Percentiles rank a stretch among this genome's conserved stretches.
Evolutionary conservation across 2,797 vertebrate species (phyloP).

Genomic region (Typhlichthys subterraneus): DNA sequence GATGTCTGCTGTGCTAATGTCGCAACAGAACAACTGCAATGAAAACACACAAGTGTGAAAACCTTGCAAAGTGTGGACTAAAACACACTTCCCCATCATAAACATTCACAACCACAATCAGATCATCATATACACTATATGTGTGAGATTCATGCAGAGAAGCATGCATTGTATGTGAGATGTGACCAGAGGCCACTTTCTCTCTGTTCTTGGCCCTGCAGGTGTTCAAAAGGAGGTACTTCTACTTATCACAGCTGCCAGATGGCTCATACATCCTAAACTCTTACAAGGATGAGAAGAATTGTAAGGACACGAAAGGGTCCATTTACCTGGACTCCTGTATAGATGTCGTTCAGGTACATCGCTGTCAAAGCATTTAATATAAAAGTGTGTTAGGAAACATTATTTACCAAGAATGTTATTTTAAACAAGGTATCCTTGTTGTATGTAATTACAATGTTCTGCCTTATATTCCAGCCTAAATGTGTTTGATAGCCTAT

Average conservation of each 20-base stretch:
- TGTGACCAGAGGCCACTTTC: background rate
- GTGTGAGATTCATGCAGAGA: too few species aligned
- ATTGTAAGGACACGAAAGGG: constrained; percentile 95
- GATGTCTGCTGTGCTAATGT: constrained; percentile 13
- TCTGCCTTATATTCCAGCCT: too few species aligned
- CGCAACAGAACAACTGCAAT: background rate
- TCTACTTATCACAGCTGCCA: constrained; percentile 94
- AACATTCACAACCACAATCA: too few species aligned
- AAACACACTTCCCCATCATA: too few species aligned
- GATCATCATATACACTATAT: too few species aligned
- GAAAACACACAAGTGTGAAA: background rate
- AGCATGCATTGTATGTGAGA: too few species aligned
- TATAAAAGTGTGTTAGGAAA: too few species aligned
- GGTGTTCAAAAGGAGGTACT: constrained; percentile 97
- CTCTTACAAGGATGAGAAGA: constrained; percentile 98
- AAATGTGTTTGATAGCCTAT: too few species aligned
- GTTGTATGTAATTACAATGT: too few species aligned
- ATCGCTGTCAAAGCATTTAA: background rate
- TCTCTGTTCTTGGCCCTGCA: constrained; percentile 46
- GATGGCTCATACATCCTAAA: constrained; percentile 97
- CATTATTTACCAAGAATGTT: too few species aligned
- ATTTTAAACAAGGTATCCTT: too few species aligned
- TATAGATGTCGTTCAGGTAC: constrained; percentile 91
- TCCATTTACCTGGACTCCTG: constrained; percentile 97
- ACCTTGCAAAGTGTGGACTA: too few species aligned